Evolutionary conservation across 1,140 invertebrate genomes (phyloP), one percentile per base, ranked within the genome.

Genomic region (Leptinotarsa lineolata): DNA sequence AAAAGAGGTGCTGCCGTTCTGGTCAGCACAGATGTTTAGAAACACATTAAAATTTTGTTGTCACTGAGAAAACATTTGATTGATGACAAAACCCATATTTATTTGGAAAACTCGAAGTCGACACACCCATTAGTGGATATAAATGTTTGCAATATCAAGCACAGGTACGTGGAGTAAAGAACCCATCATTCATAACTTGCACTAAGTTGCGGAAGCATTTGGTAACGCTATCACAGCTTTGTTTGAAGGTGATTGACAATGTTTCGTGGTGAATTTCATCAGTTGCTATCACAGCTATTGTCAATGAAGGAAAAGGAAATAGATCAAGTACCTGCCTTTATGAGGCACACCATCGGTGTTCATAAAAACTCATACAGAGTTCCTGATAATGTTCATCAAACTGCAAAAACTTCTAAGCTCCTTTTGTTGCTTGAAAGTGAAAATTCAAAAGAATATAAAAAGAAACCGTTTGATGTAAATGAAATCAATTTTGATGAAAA

Each of bases 151-250:
- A 24, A 15, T 59, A 72, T 22, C 67, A 74, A 45, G 73, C 64
- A 0, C n/a, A 6, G 3, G 39, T 46, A 61, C 68, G 74, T 68
- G 74, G 74, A 21, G 74, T 66, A 13, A 76, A 73, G 60, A 65
- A 71, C n/a, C 67, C 72, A 15, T 15, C 21, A 58, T 72, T 66
- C 18, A 69, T 76, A 58, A 75, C 74, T 22, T 76, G 75, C 21
- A 83, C 80, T 21, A 72, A 72, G 72, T 72, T 84, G 3, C 46
- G 82, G 54, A 83, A 83, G 75, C 80, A 84, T 79, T 76, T 84
- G 46, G 83, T 81, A 8, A 39, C 30, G 3, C 30, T 39, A 39
- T 39, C 30, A 39, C 8, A 84, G 82, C 84, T 73, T 54, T 84
- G n/a, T 84, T 84, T n/a, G n/a, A n/a, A n/a, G n/a, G n/a, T n/a